Evolutionary conservation across 1,140 invertebrate species (phyloP).

Genomic region (Ips nitidus): DNA sequence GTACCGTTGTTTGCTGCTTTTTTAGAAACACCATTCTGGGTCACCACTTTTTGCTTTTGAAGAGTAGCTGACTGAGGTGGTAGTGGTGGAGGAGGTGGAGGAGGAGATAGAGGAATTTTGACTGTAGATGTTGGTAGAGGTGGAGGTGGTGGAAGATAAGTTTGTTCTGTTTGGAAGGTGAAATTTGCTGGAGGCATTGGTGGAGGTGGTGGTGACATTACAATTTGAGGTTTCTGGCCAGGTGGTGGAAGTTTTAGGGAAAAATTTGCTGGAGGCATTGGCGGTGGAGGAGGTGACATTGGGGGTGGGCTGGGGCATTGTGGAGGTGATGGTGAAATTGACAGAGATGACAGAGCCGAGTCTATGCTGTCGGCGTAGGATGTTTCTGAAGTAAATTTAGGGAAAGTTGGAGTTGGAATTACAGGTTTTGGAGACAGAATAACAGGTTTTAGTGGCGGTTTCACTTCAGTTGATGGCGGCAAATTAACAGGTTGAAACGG

Average conservation of each 20-base stretch:
- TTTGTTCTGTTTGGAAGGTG: slow-evolving; percentile 30
- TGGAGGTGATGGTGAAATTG: slow-evolving; percentile 33
- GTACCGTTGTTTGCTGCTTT: slow-evolving; percentile 25
- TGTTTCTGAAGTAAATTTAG: slow-evolving; percentile 21
- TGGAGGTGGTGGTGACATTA: slow-evolving; percentile 15
- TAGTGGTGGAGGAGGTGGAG: slow-evolving; percentile 16
- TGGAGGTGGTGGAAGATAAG: slow-evolving; percentile 33
- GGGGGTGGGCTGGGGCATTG: slow-evolving; percentile 37
- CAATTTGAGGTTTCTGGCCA: background rate
- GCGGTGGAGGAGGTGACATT: slow-evolving; percentile 17
- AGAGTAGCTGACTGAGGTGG: slow-evolving; percentile 1
- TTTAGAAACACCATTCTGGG: background rate
- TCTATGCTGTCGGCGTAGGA: slow-evolving; percentile 20
- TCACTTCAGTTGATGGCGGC: slow-evolving; percentile 1
- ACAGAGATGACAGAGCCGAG: slow-evolving; percentile 33
- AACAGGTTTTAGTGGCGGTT: slow-evolving; percentile 22
- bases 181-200: slow-evolving; percentile 26
- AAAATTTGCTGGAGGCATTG: slow-evolving; percentile 21
- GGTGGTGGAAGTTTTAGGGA: background rate
- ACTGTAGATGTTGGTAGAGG: background rate
- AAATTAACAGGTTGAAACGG: slow-evolving; percentile 10
- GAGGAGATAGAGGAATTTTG: background rate
- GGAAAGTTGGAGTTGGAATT: slow-evolving; percentile 11
- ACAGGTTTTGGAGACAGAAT: slow-evolving; percentile 29
- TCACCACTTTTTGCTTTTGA: background rate